Conservation (phyloP, 2,797 vertebrate genomes). For the Phoxinus dragarum region DNA sequence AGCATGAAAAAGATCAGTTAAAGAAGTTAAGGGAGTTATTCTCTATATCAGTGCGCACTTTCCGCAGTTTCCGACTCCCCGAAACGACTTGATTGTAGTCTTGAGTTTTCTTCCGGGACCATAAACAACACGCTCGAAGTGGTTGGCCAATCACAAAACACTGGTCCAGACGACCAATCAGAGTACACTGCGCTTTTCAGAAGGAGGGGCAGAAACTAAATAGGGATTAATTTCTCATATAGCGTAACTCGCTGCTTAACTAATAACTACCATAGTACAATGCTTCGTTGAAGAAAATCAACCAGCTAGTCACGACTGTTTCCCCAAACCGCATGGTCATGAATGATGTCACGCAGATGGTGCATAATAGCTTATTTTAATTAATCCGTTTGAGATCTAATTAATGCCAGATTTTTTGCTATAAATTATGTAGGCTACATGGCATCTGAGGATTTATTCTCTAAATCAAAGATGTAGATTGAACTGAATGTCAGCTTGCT, state of each 20-base stretch:
- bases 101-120: neutral
- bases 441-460: neutral
- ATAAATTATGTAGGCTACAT: neutral
- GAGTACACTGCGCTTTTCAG: neutral
- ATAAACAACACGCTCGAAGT: neutral
- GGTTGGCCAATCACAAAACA: neutral
- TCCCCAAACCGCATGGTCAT: too few relatives aligned
- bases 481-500: neutral
- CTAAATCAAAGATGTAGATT: neutral
- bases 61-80: neutral
- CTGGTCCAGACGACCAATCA: neutral
- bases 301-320: too few relatives aligned
- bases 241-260: too few relatives aligned
- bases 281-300: too few relatives aligned
- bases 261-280: too few relatives aligned
- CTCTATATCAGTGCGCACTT: neutral
- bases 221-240: too few relatives aligned
- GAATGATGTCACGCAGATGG: too few relatives aligned
- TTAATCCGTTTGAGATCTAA: too few relatives aligned
- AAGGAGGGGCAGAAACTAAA: neutral
- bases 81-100: neutral
- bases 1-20: neutral
- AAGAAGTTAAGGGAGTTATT: neutral
- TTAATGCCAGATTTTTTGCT: neutral
- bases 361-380: too few relatives aligned